Base-by-base conservation (phyloP, 2,888 invertebrate species). In the Cantharis nigra region DNA sequence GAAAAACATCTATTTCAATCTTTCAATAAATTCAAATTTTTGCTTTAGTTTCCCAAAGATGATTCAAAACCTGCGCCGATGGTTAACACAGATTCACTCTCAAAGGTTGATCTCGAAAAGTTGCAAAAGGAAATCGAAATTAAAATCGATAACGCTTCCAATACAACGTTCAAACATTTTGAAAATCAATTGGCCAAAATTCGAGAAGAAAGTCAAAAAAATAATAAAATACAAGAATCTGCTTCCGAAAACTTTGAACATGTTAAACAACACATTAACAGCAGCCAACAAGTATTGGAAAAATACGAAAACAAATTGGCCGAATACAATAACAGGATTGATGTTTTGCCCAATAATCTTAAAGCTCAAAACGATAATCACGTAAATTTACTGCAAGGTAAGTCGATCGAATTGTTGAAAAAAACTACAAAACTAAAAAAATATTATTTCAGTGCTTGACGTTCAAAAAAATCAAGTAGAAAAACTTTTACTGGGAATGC, bases 251-350 rank as follows among this genome's bases (percentile, higher is more conserved):
- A 88, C 77, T 85, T 91, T 70, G 88, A 88, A 33, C 86, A 88
- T 18, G 85, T 91, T 26, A 88, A 89, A 78, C 86, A 84, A 11
- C 89, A 90, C 79, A 84, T 91, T 64, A 87, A 87, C 70, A 84
- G 90, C 10, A 91, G 91, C 1, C 91, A 92, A 85, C 89, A 90
- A 78, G 85, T 92, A 3, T 86, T 92, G 49, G 90, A 89, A 79
- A 91, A 90, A 81, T 92, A 91, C 82, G 91, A 92, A 82, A 86
- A 89, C 72, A 91, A 91, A 81, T 85, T 92, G 65, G 90, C 89
- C 65, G 91, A 92, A 78, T 87, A 86, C 71, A 88, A 87, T 72
- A 87, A 87, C 70, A 83, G 85, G 76, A 84, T 86, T 70, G 82
- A 83, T 69, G 74, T 82, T 20, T 73, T 82, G 18, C 80, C 65